Evolutionary conservation across 1,140 invertebrate genomes (phyloP).

Genomic region (Paralvinella palmiformis): DNA sequence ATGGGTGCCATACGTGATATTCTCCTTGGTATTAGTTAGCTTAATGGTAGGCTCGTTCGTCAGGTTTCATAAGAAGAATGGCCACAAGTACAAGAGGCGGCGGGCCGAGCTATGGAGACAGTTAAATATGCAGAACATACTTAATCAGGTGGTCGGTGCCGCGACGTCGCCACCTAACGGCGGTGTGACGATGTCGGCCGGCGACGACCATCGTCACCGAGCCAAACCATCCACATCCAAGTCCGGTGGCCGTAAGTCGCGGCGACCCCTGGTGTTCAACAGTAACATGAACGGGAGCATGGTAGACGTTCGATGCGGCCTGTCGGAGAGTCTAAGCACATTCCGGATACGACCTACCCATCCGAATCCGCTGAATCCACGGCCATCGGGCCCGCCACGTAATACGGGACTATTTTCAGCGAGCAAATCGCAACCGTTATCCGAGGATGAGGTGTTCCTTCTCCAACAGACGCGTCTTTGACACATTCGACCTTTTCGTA

Average conservation of each 20-base stretch:
- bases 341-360: slow-evolving; percentile 4
- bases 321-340: slow-evolving; percentile 3
- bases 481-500: too few species aligned
- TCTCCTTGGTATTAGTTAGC: slow-evolving; percentile 10
- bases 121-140: slow-evolving; percentile 13
- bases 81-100: slow-evolving; percentile 19
- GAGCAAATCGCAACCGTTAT: too few species aligned
- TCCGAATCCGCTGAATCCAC: too few species aligned
- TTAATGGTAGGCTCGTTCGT: slow-evolving; percentile 20
- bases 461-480: slow-evolving; percentile 9
- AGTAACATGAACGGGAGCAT: slow-evolving; percentile 23
- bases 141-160: not conserved
- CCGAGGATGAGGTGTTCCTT: slow-evolving; percentile 9
- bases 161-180: slow-evolving; percentile 8
- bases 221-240: not conserved
- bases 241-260: not conserved
- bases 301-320: slow-evolving; percentile 19
- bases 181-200: slow-evolving; percentile 12
- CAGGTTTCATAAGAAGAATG: slow-evolving; percentile 15
- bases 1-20: slow-evolving; percentile 19
- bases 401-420: not conserved
- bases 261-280: slow-evolving; percentile 18
- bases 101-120: slow-evolving; percentile 15
- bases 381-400: not conserved
- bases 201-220: slow-evolving; percentile 4